These are phyloP conservation scores for Armadillidium nasatum DNA, from an alignment of 1,140 invertebrate species.

Conservation along the genomic window DNA sequence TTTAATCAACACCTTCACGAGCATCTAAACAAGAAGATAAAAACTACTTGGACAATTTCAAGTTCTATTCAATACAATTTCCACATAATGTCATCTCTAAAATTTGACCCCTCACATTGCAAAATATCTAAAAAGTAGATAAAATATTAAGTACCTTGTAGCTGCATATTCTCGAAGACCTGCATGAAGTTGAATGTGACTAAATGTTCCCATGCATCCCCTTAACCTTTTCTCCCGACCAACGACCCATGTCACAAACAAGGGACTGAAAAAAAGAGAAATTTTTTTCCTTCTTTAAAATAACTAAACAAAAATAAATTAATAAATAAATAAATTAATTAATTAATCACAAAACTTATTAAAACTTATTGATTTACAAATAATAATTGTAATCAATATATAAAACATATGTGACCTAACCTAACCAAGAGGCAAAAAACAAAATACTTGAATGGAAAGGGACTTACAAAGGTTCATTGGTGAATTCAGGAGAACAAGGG, in stretches of 20 bases:
- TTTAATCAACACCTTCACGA: too few relatives aligned
- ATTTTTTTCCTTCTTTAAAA: neutral
- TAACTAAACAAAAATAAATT: too few relatives aligned
- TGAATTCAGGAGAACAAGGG: conserved; percentile 81
- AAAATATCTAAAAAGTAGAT: too few relatives aligned
- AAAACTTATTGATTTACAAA: too few relatives aligned
- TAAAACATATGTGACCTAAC: too few relatives aligned
- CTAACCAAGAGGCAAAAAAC: too few relatives aligned
- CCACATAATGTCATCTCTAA: too few relatives aligned
- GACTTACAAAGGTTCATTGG: conserved; percentile 92
- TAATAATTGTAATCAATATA: too few relatives aligned
- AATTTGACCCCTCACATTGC: too few relatives aligned
- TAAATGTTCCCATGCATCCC: conserved; percentile 94
- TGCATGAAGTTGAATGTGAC: conserved; percentile 85
- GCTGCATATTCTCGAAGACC: conserved; percentile 93
- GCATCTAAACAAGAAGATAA: too few relatives aligned
- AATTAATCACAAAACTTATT: neutral
- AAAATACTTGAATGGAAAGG: conserved; percentile 31
- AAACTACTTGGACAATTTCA: too few relatives aligned
- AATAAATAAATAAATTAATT: neutral
- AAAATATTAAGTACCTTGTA: conserved; percentile 60
- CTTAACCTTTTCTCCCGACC: conserved; percentile 84
- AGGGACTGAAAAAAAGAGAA: conserved; percentile 69
- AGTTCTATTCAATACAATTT: too few relatives aligned
- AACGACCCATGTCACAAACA: conserved; percentile 98